A percentile compares a stretch with the other conserved stretches of the same genome.
Conservation (phyloP, 2,113 vertebrate genomes). For the Gnathonemus echidnorhynchus region DNA sequence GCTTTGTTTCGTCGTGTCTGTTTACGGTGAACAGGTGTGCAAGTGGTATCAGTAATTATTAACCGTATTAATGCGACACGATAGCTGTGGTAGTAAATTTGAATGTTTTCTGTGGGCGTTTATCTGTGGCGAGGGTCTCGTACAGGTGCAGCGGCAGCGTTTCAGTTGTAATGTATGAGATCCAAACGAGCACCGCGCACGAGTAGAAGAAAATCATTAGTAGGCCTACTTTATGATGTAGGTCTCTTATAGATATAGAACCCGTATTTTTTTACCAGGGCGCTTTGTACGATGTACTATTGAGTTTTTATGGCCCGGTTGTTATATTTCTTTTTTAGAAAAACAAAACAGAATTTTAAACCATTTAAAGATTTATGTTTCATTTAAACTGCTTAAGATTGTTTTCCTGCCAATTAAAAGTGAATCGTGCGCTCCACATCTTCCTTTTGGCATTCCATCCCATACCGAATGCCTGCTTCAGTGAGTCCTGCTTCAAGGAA, state of each 20-base stretch:
- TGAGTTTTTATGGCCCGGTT: not conserved
- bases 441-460: not conserved
- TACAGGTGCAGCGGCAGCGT: not conserved
- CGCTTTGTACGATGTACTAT: not conserved
- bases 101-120: not conserved
- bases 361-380: not conserved
- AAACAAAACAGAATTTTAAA: not conserved
- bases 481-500: conserved; percentile 90
- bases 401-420: not conserved
- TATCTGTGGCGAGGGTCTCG: not conserved
- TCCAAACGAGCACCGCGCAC: not conserved
- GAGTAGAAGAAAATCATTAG: not conserved
- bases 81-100: not conserved
- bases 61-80: not conserved
- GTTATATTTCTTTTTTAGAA: not conserved
- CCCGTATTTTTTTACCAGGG: not conserved
- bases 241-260: not conserved
- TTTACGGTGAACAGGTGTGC: not conserved
- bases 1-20: not conserved
- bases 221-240: not conserved
- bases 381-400: not conserved
- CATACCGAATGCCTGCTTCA: conserved; percentile 87
- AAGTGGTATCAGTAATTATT: not conserved
- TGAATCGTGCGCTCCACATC: not conserved
- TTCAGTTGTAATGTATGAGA: not conserved